Base-by-base conservation (phyloP, 1,140 invertebrate species). In the Solen grandis region DNA sequence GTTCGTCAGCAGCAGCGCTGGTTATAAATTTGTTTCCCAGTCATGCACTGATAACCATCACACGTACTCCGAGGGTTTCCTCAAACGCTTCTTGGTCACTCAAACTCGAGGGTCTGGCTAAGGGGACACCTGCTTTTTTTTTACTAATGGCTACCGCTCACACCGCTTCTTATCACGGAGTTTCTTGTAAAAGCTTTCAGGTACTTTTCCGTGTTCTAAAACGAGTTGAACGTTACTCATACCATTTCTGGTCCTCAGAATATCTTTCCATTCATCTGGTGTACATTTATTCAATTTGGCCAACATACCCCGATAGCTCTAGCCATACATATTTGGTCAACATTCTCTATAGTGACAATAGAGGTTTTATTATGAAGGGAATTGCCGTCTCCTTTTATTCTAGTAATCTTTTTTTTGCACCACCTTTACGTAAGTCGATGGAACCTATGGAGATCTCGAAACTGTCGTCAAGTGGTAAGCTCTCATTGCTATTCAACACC, bases 11-110 rank as follows among this genome's bases (percentile, higher is more conserved):
- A 54, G 36, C 41, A 2, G 69, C 36, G 41, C 22, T 59, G 5
- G 52, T 59, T 14, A 73, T 59, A 22, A 73, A 73, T 41, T 5
- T 59, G 35, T 73, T 59, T 13, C 69, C 69, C 5, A 73, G 54
- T 10, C 1, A 25, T 14, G 69, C 54, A 29, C 52, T 59, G 13
- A 73, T 55, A 22, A 73, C 55, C n/a, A 59, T 73, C 19, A 73
- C 16, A 35, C 69, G 69, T 27, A 73, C 55, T 25, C 35, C n/a
- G 5, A 73, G 22, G 2, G 41, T 55, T 25, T 59, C 33, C 60
- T 73, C 69, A 14, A 73, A 73, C 50, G 54, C 69, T 22, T 3
- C 4, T 36, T 59, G 2, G 25, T 73, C 69, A 5, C 35, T 41
- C 16, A 73, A 59, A 38, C 33, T 55, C 3, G 33, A 31, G 8